Conservation (phyloP, 2,797 vertebrate species). For the Lerista edwardsae region DNA sequence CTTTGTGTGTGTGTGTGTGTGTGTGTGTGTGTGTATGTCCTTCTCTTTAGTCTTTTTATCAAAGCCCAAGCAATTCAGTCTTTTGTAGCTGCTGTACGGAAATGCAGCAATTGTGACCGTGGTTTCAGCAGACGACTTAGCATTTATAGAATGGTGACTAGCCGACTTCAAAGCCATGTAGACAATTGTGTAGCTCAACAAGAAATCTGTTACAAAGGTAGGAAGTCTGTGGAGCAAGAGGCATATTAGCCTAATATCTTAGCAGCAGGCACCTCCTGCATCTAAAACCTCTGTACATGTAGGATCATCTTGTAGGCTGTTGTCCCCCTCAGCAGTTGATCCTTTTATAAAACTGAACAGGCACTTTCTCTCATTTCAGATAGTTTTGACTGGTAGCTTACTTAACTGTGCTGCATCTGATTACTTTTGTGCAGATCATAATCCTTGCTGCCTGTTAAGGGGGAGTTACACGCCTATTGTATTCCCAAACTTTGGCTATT, state of each 20-base stretch:
- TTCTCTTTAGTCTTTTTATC: conserved; percentile 49
- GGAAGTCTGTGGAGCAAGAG: not conserved
- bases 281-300: conserved; percentile 16
- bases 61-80: conserved; percentile 36
- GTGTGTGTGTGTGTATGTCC: no score
- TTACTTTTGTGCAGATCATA: conserved; percentile 40
- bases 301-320: conserved; percentile 14
- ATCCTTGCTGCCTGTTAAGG: conserved; percentile 29
- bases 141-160: conserved; percentile 34
- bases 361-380: not conserved
- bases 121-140: conserved; percentile 48
- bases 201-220: conserved; percentile 39
- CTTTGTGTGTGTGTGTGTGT: no score
- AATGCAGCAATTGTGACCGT: conserved; percentile 56
- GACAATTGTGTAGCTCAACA: conserved; percentile 32
- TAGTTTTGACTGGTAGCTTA: conserved; percentile 46
- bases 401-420: conserved; percentile 31
- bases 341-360: conserved; percentile 48
- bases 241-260: conserved; percentile 31
- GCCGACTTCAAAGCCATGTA: conserved; percentile 41
- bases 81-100: conserved; percentile 54
- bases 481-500: conserved; percentile 45
- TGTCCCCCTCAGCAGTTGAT: conserved; percentile 28
- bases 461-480: not conserved
- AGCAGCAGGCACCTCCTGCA: not conserved